phyloP scores from a whole-genome alignment of 2,797 vertebrate genomes.

The Manis crassicaudata region DNA sequence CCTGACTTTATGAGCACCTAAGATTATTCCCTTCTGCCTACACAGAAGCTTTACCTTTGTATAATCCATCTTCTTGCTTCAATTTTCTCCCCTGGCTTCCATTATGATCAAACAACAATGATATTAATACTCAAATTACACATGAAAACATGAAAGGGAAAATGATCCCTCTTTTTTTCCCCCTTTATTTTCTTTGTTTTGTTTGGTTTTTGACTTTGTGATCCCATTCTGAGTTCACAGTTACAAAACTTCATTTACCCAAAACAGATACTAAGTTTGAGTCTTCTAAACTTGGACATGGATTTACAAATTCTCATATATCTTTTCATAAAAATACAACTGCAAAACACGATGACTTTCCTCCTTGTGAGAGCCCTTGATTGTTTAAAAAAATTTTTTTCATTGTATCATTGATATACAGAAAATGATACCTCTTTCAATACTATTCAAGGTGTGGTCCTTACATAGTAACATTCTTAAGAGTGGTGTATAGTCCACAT shows the following conservation, averaged over 20 bases:
- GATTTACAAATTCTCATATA: slow-evolving; percentile 37
- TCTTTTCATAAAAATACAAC: background rate
- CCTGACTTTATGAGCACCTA: background rate
- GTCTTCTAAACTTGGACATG: background rate
- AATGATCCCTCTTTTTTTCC: too few species aligned
- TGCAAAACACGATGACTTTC: background rate
- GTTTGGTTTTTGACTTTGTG: background rate
- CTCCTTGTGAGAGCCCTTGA: background rate
- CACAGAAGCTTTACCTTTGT: background rate
- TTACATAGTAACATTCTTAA: background rate
- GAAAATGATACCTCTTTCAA: background rate
- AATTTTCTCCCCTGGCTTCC: background rate
- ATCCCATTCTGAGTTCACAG: slow-evolving; percentile 1
- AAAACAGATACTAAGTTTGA: background rate
- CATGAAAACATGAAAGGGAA: background rate
- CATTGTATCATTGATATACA: too few species aligned
- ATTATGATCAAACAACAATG: background rate
- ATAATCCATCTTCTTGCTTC: background rate
- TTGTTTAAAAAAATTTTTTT: background rate
- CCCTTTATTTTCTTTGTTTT: too few species aligned
- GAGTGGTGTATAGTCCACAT: background rate
- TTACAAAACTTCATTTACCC: slow-evolving; percentile 10
- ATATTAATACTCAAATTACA: background rate
- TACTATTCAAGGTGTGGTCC: background rate
- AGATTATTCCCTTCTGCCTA: background rate